Base-by-base conservation (phyloP, 2,113 vertebrate species). In the Poicephalus gulielmi region DNA sequence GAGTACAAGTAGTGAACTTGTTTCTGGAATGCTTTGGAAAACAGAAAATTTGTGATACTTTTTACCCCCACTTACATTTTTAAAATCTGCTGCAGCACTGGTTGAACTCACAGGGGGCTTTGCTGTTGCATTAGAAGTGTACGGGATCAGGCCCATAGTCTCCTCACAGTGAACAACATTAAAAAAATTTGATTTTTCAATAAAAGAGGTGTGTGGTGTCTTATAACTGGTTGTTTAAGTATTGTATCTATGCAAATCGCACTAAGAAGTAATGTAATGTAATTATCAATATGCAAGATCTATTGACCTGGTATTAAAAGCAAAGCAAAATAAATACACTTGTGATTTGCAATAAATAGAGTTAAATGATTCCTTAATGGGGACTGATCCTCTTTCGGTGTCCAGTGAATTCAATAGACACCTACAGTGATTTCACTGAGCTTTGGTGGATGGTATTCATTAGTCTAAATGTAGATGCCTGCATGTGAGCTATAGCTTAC, bases 21-120 rank as follows among this genome's bases (percentile, higher is more conserved):
- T 68, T 91, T 86, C 83, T 94, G 49, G 64, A 88, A 84, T 86
- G 28, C 43, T 86, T 84, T 84, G 66, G 52, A 88, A 92, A 95
- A 66, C 20, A 70, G 47, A 86, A 60, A 44, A 68, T 20, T 18
- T 62, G 9, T 53, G 11, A 11, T 4, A 74, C 70, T 67, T 67
- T 53, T 87, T 79, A 33, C 4, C 39, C 30, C 18, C 50, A 19
- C 41, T 35, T 55, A 37, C 60, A 17, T 33, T 91, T 92, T 62
- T 66, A 44, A 88, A 50, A 19, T 57, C 69, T 86, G n/a, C 39
- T 76, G 18, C 50, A 88, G n/a, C 31, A 15, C 28, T 73, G 52
- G 10, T 16, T 82, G 68, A 66, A 69, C 43, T 67, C 83, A 57
- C 39, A 60, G 25, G 37, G 33, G 50, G 79, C 17, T 64, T 73